Conservation (phyloP, 2,113 vertebrate species). For the Lipotes vexillifer region DNA sequence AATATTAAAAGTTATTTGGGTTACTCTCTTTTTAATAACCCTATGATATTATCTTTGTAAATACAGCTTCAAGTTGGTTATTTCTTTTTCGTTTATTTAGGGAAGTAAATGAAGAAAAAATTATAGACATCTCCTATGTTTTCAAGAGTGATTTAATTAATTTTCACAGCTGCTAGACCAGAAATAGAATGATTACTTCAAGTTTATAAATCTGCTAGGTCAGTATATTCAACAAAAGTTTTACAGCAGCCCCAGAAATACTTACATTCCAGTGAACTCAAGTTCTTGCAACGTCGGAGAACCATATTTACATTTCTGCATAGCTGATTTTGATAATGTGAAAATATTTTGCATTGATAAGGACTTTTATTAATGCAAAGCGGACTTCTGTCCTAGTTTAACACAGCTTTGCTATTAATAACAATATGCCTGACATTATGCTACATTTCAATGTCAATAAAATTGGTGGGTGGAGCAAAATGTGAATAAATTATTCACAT, state of each 20-base stretch:
- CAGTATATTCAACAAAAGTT: constrained; percentile 60
- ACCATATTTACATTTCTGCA: constrained; percentile 72
- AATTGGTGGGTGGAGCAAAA: constrained; percentile 71
- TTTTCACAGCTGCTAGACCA: constrained; percentile 67
- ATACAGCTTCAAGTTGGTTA: not conserved
- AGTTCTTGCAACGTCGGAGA: constrained; percentile 62
- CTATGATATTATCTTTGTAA: not conserved
- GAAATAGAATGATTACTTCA: constrained; percentile 66
- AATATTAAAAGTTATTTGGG: not conserved
- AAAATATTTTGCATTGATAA: constrained; percentile 75
- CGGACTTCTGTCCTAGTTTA: constrained; percentile 76
- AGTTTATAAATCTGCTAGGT: constrained; percentile 69
- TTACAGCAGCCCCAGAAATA: constrained; percentile 43
- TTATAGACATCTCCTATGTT: not conserved
- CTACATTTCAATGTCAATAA: constrained; percentile 73
- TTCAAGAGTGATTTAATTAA: constrained; percentile 69
- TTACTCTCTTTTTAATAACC: not conserved
- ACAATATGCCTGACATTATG: constrained; percentile 62
- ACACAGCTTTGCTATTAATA: constrained; percentile 81
- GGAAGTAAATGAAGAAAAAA: not conserved
- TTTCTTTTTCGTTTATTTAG: constrained; percentile 14
- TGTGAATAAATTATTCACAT: constrained; percentile 75
- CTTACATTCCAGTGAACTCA: not conserved
- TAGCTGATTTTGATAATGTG: constrained; percentile 73
- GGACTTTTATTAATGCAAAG: constrained; percentile 70